Evolutionary conservation across 2,888 invertebrate genomes (phyloP).

Genomic region (Desoria tigrina): DNA sequence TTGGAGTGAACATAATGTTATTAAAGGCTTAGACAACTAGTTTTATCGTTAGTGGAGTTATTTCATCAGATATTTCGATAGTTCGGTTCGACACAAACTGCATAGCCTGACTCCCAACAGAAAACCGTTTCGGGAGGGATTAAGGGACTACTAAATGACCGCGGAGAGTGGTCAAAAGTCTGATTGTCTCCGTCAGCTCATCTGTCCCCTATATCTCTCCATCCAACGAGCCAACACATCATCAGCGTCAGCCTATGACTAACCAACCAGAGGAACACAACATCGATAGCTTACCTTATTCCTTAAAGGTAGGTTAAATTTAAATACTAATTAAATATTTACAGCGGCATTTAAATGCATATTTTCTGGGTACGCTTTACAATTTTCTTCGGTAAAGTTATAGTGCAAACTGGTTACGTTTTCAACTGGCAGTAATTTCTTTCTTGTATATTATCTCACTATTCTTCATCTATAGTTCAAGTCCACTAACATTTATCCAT

Average conservation of each 20-base stretch:
- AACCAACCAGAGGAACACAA: conserved; percentile 3
- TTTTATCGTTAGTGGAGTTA: conserved; percentile 5
- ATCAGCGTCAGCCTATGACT: conserved; percentile 21
- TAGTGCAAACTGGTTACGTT: no score
- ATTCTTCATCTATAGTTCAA: no score
- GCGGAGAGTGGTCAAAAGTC: conserved; percentile 55
- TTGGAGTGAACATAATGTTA: not conserved
- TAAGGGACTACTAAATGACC: conserved; percentile 55
- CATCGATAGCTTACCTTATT: no score
- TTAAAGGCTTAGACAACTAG: not conserved
- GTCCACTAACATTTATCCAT: no score
- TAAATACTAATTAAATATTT: no score
- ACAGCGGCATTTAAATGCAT: no score
- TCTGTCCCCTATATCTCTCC: conserved; percentile 55
- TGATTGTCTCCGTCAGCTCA: conserved; percentile 55
- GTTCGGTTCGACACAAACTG: conserved; percentile 6
- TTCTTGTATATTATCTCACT: no score
- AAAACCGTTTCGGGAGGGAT: conserved; percentile 48
- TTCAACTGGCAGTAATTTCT: no score
- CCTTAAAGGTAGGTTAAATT: no score
- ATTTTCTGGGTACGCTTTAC: no score
- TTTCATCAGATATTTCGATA: not conserved
- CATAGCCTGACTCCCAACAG: conserved; percentile 24
- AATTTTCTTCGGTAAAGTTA: no score
- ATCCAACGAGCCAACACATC: conserved; percentile 40